Conservation (phyloP, 2,113 vertebrate genomes). For the Pimephales promelas region DNA sequence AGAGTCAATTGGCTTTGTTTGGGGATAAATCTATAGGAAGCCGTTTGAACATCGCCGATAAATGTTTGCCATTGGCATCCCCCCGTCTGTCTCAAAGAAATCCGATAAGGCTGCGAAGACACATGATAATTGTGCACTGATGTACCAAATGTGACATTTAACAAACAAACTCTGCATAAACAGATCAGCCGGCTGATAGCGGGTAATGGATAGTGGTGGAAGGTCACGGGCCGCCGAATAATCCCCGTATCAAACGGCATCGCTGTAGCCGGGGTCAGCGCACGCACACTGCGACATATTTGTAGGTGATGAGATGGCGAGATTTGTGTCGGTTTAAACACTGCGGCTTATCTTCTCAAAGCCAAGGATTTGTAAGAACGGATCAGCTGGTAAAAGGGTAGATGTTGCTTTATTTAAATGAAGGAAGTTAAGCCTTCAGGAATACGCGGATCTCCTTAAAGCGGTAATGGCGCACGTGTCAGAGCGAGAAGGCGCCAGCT, state of each 20-base stretch:
- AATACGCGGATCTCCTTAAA: background rate
- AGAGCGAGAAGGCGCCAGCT: background rate
- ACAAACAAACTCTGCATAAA: constrained; percentile 40
- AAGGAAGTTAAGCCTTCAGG: background rate
- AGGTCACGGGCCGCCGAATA: constrained; percentile 1
- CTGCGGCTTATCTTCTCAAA: constrained; percentile 28
- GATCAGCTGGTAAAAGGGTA: constrained; percentile 32
- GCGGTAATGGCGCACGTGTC: background rate
- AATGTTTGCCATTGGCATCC: constrained; percentile 9
- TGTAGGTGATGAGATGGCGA: constrained; percentile 10
- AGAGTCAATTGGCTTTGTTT: constrained; percentile 35
- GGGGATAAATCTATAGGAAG: constrained; percentile 34
- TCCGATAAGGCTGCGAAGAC: constrained; percentile 28
- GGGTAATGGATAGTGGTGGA: constrained; percentile 22
- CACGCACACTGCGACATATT: background rate
- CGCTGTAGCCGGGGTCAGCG: constrained; percentile 9
- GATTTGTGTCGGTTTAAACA: constrained; percentile 18
- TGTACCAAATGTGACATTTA: constrained; percentile 49
- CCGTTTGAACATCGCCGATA: background rate
- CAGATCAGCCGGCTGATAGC: constrained; percentile 8
- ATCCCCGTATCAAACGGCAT: background rate
- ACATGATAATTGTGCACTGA: constrained; percentile 39
- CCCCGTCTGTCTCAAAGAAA: background rate
- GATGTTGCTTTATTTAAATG: constrained; percentile 25
- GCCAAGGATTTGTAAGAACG: constrained; percentile 7